Base-by-base conservation (phyloP, 1,140 invertebrate species). In the Trachelipus rathkii region DNA sequence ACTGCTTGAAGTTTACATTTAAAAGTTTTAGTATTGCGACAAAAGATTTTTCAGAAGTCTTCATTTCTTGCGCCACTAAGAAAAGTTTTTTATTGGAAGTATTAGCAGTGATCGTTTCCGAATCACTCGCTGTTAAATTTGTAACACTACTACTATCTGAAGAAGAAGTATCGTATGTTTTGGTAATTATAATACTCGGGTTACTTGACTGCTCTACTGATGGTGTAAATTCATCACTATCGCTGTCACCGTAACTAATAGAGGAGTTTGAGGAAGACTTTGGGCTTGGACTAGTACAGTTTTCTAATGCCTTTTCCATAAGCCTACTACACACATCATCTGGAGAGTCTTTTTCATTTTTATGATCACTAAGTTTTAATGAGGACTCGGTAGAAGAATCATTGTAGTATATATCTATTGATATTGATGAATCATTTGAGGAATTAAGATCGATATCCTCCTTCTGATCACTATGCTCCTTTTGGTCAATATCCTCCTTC, bases 21-120 rank as follows among this genome's bases (percentile, higher is more conserved):
- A 93, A 87, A n/a, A 93, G 84, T 74, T 88, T 88, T 19, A 93
- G 83, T 79, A 90, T 88, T 84, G 89, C 88, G 10, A 92, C 89
- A 84, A 92, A 93, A 72, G 88, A 88, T 82, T 87, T 86, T 84
- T 93, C 92, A 0, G 91, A 92, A 8, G 88, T 88, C 78, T 89
- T 85, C 46, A 93, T 87, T 85, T 93, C 92, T 80, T 89, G 84
- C 4, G 90, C 91, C 66, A 91, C 89, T 46, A 86, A 87, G 79
- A 86, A 86, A 33, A 78, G 53, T 77, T 79, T 81, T 53, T 53
- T 77, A 44, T 77, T 78, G 46, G 73, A 71, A 44, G 19, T 68
- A 24, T 19, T 24, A 33, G 50, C 8, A 19, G 2, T 60, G 11
- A 4, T 60, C 11, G 19, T 19, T 19, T 60, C 50, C 11, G 11